Conservation (phyloP, 2,888 invertebrate species). For the Philaethria dido region DNA sequence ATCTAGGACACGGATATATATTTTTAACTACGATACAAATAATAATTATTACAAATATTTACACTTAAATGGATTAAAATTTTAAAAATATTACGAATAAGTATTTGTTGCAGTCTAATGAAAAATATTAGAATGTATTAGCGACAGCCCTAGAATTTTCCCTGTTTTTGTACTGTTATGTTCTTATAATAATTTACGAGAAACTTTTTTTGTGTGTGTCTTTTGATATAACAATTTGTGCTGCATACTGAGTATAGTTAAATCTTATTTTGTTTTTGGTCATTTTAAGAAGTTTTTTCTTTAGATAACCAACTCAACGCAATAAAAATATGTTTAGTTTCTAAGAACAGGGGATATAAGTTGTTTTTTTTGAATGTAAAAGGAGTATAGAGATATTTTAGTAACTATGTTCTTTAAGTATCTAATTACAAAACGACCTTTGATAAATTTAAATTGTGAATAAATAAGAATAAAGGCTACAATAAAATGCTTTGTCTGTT, state of each 20-base stretch:
- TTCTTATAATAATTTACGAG: too few species aligned
- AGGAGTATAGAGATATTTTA: background rate
- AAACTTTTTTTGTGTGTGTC: too few species aligned
- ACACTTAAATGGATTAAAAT: background rate
- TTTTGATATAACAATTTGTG: too few species aligned
- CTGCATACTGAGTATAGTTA: too few species aligned
- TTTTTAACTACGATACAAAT: background rate
- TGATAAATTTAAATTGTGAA: background rate
- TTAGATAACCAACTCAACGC: background rate
- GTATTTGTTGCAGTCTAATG: background rate
- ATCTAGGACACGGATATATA: background rate
- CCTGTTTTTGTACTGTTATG: too few species aligned
- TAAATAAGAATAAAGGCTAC: background rate
- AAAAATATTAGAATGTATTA: background rate
- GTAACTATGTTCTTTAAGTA: background rate
- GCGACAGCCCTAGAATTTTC: background rate
- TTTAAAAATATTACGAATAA: background rate
- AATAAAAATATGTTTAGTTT: background rate
- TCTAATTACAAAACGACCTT: background rate
- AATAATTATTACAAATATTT: too few species aligned
- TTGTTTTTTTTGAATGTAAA: too few species aligned
- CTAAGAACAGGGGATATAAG: background rate
- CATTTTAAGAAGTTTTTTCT: background rate
- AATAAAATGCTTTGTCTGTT: background rate
- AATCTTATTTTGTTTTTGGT: background rate